Percentiles rank a stretch among this genome's conserved stretches.
Evolutionary conservation across 23 tunicate species (phyloP).

Genomic region (Diplosoma virens): DNA sequence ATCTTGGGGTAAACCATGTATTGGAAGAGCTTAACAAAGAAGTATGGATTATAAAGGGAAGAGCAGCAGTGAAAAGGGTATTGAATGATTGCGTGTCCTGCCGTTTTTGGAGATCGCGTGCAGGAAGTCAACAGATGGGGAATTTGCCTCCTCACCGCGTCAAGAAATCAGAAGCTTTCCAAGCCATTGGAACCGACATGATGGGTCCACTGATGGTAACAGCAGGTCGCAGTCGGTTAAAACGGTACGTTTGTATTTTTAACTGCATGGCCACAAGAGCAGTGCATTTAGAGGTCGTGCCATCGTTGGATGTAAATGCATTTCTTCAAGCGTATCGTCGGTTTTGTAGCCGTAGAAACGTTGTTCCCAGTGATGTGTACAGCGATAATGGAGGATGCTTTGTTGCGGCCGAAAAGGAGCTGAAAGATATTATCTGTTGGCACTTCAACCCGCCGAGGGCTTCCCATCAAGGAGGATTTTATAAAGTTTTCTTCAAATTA

Average conservation of each 20-base stretch:
- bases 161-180: not conserved
- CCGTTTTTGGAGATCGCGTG: not conserved
- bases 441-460: not conserved
- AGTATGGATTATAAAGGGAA: not conserved
- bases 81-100: not conserved
- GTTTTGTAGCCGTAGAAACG: not conserved
- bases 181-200: not conserved
- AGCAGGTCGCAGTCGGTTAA: not conserved
- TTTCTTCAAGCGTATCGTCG: not conserved
- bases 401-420: not conserved
- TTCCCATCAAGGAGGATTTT: not conserved
- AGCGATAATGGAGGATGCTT: not conserved
- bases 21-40: not conserved
- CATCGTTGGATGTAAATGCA: not conserved
- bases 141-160: not conserved
- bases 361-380: not conserved
- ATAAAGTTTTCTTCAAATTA: not conserved
- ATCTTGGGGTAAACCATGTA: not conserved
- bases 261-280: not conserved
- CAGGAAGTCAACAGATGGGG: slow-evolving; percentile 2
- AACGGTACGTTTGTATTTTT: not conserved
- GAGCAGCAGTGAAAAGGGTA: not conserved
- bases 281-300: not conserved
- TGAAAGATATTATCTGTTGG: not conserved
- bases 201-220: not conserved